phyloP scores from a whole-genome alignment of 1,140 invertebrate genomes.

The Bathynomus jamesi region DNA sequence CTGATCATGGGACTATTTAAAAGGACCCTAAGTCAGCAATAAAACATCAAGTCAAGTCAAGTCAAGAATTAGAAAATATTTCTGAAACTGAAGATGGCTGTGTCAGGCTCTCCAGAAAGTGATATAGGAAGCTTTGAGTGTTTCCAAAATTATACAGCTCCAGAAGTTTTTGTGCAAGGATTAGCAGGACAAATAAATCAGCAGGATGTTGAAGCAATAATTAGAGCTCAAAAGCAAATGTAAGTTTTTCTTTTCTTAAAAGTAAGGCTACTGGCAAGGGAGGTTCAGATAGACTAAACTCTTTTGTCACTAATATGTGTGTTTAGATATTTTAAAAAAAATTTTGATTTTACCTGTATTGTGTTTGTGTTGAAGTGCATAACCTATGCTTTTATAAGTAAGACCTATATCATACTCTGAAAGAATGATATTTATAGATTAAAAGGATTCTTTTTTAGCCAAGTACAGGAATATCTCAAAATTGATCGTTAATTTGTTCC shows the following conservation, averaged over 20 bases:
- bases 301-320: not conserved
- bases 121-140: constrained; percentile 31
- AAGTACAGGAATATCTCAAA: no score
- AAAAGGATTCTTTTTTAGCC: no score
- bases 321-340: not conserved
- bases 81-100: not conserved
- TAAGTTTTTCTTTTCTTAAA: constrained; percentile 45
- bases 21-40: no score
- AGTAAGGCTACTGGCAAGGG: not conserved
- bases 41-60: no score
- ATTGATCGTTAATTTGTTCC: no score
- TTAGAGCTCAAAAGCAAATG: constrained; percentile 87
- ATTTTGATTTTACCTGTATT: not conserved
- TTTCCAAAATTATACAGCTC: constrained; percentile 79
- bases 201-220: constrained; percentile 80
- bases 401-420: no score
- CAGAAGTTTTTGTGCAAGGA: constrained; percentile 82
- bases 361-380: no score
- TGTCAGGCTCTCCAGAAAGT: constrained; percentile 19
- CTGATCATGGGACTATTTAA: no score
- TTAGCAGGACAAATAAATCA: constrained; percentile 82
- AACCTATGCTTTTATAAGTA: no score
- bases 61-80: not conserved
- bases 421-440: no score
- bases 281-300: not conserved